Evolutionary conservation across 2,113 vertebrate species (phyloP), one percentile per base, ranked within the genome.

Genomic region (Seriola quinqueradiata): DNA sequence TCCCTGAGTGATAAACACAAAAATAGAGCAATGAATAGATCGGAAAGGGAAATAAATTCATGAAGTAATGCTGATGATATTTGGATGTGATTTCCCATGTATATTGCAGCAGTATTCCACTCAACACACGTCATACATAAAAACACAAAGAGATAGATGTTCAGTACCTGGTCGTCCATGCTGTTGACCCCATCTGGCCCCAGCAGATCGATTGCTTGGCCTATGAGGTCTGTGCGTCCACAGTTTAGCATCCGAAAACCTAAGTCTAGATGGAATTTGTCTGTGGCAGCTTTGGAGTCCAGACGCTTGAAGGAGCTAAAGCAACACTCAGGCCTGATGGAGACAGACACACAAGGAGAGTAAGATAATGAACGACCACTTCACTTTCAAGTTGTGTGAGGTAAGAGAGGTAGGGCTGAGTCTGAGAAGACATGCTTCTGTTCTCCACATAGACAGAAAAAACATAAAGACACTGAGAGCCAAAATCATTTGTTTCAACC

Each of bases 171-270:
- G 87, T 99, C 98, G 0, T 99, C 97, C 97, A 98, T 97, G 84
- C 97, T 98, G 95, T 99, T 99, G 11, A 99, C 97, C 11, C 98
- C 98, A 0, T 99, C 97, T 0, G 96, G 94, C 17, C 98, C 98
- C 89, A 99, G 94, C 2, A 97, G 94, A 28, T 96, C 95, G 0
- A 99, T 98, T 8, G 98, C 98, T 89, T 99, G 98, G 85, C 93
- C 95, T 86, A 99, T 98, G 77, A 99, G 97, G 83, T 99, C 98
- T 0, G 98, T 99, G 89, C 98, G 96, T 14, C 98, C 98, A 0
- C 98, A 99, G 95, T 97, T 99, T 21, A 99, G 95, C 98, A 99
- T 99, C 61, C 98, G 96, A 72, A 99, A 99, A 13, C 98, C 98
- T 89, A 99, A 93, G 67, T 99, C 98, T 67, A 99, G 96, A 87